Percentiles rank a stretch among this genome's conserved stretches.
phyloP scores from a whole-genome alignment of 2,797 vertebrate species.

The Pyrocephalus nanus region DNA sequence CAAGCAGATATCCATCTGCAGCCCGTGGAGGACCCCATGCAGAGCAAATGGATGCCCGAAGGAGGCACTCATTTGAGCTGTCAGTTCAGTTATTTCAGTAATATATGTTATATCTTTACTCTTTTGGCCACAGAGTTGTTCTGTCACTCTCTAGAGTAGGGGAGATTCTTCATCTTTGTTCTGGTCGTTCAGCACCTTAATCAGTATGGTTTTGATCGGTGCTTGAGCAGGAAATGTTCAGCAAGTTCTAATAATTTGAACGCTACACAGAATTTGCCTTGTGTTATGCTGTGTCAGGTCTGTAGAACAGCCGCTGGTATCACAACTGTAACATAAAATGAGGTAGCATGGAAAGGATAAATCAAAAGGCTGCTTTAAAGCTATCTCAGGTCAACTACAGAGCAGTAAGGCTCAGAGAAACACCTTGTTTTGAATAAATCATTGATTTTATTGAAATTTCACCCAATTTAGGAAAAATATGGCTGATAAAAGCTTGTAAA shows the following conservation, averaged over 20 bases:
- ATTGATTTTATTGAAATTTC: neutral
- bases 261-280: neutral
- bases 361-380: neutral
- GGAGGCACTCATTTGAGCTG: neutral
- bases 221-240: neutral
- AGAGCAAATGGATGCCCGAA: neutral
- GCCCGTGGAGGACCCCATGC: fast-evolving
- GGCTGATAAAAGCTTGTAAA: neutral
- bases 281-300: neutral
- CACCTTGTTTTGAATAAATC: neutral
- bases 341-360: neutral
- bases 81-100: neutral
- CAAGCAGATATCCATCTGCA: neutral
- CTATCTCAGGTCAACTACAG: neutral
- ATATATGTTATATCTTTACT: neutral
- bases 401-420: neutral
- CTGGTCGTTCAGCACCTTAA: neutral
- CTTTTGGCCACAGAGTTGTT: neutral
- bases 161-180: neutral
- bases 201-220: neutral
- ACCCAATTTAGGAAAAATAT: neutral
- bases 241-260: neutral
- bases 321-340: neutral
- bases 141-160: neutral
- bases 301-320: neutral